Evolutionary conservation across 2,797 vertebrate species (phyloP).

Genomic region (Falco novaeseelandiae): DNA sequence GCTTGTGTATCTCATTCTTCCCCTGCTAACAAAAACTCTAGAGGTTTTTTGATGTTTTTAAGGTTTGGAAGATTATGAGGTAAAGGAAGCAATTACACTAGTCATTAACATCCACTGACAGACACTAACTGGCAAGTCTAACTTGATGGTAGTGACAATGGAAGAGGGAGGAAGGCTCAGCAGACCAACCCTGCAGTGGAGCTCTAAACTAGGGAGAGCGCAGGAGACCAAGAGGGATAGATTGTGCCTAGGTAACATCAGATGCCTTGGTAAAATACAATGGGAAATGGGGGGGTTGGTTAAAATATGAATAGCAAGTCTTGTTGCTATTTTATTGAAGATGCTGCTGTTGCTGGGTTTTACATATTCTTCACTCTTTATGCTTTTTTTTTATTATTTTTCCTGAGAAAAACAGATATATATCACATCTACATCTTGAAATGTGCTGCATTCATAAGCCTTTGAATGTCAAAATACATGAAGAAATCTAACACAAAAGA

Average conservation of each 20-base stretch:
- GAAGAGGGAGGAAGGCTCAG: neutral
- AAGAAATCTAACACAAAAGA: constrained; percentile 54
- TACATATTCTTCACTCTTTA: neutral
- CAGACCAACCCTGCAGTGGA: neutral
- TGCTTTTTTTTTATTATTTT: neutral
- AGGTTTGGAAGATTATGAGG: neutral
- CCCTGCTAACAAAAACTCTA: neutral
- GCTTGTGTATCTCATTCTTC: neutral
- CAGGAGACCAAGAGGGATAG: neutral
- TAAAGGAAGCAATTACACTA: neutral
- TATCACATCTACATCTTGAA: constrained; percentile 34
- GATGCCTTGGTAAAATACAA: neutral
- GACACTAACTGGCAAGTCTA: neutral
- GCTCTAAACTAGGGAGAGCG: neutral
- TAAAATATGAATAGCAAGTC: neutral
- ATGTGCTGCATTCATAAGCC: constrained; percentile 12
- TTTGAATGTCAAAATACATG: constrained; percentile 32
- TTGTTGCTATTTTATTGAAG: constrained; percentile 27
- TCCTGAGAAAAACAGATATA: constrained; percentile 9
- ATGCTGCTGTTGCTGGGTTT: neutral
- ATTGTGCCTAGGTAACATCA: neutral
- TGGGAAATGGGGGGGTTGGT: neutral
- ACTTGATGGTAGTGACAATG: neutral
- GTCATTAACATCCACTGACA: neutral
- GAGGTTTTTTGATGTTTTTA: fast-evolving